Conservation (phyloP, 2,888 invertebrate species). For the Drosophila merina region DNA sequence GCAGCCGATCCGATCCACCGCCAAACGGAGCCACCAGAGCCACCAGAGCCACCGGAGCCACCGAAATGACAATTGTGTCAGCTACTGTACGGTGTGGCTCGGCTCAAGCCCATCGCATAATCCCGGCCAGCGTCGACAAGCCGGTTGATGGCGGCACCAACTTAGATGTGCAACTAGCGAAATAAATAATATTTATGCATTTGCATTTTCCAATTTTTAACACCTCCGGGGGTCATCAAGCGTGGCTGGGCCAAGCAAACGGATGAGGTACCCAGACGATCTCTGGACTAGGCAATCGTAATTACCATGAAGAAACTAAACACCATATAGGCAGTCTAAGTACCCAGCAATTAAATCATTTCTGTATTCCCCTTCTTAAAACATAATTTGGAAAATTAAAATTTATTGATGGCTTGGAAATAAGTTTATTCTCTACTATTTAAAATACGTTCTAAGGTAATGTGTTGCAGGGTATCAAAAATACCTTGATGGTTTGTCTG, state of each 20-base stretch:
- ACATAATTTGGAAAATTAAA: too few relatives aligned
- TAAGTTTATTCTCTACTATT: background rate
- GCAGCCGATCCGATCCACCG: conserved; percentile 48
- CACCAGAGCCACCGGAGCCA: conserved; percentile 50
- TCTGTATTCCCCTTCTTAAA: background rate
- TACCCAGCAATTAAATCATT: background rate
- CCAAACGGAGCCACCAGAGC: conserved; percentile 16
- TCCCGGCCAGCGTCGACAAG: conserved; percentile 32
- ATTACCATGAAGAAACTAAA: conserved; percentile 6
- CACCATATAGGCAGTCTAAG: background rate
- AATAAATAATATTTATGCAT: conserved; percentile 82
- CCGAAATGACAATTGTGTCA: conserved; percentile 82
- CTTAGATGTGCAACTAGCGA: conserved; percentile 63
- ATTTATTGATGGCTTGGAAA: too few relatives aligned
- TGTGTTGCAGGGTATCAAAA: conserved; percentile 47
- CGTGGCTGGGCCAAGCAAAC: conserved; percentile 38
- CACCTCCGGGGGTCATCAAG: conserved; percentile 83
- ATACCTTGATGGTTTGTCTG: conserved; percentile 34
- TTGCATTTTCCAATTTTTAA: conserved; percentile 83
- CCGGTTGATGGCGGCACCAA: conserved; percentile 38
- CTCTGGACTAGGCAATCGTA: conserved; percentile 19
- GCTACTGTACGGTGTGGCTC: conserved; percentile 77
- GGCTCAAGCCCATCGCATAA: conserved; percentile 28
- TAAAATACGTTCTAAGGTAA: background rate
- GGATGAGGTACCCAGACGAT: conserved; percentile 15